phyloP scores from a whole-genome alignment of 2,113 vertebrate species.

The Pluvianellus socialis region DNA sequence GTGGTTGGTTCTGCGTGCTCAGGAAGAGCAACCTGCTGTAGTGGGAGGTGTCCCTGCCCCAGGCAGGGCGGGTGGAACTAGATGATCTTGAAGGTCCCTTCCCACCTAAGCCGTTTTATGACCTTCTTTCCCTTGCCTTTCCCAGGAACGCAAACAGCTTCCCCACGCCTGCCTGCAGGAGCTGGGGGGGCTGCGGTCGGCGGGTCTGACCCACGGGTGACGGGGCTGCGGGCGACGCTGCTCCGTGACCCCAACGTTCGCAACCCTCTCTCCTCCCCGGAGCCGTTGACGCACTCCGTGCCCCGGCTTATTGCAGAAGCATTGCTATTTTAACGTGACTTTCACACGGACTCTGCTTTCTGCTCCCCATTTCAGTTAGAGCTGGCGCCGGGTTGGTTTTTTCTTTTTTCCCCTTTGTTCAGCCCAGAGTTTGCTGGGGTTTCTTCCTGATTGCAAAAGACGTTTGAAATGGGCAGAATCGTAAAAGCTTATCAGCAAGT shows the following conservation, averaged over 20 bases:
- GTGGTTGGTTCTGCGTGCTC: not conserved
- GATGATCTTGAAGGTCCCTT: not conserved
- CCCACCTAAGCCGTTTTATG: not conserved
- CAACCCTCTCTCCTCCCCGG: not conserved
- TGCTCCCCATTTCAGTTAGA: not conserved
- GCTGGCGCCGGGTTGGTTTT: not conserved
- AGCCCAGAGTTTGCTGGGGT: not conserved
- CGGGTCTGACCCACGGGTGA: not conserved
- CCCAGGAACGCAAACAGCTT: too few species aligned
- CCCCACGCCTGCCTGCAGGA: too few species aligned
- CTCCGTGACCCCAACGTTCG: not conserved
- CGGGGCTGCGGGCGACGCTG: not conserved
- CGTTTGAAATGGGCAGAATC: not conserved
- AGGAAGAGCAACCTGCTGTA: not conserved
- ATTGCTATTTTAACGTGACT: not conserved
- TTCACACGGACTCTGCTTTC: not conserved
- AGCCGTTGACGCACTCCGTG: not conserved
- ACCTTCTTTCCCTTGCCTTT: not conserved
- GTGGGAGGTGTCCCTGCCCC: not conserved
- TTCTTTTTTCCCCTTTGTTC: not conserved
- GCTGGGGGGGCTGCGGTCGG: accelerated
- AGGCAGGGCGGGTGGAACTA: not conserved
- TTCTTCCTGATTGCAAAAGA: constrained; percentile 11
- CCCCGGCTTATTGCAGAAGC: not conserved
- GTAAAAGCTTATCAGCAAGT: not conserved